Conservation (phyloP, 2,113 vertebrate genomes). For the Egretta garzetta region DNA sequence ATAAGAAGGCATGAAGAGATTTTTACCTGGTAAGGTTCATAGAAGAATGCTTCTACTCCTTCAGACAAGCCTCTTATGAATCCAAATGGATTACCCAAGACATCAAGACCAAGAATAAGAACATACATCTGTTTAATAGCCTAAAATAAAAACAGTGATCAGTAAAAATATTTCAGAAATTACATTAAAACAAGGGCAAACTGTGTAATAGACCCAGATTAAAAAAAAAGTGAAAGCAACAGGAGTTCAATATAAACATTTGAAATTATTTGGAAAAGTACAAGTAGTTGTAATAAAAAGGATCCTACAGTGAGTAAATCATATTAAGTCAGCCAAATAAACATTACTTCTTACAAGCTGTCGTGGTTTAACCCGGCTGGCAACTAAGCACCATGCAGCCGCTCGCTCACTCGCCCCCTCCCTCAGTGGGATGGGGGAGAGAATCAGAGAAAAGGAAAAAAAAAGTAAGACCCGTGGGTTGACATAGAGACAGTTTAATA, state of each 20-base stretch:
- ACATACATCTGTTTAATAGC: slow-evolving; percentile 98
- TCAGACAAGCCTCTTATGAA: slow-evolving; percentile 95
- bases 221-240: neutral
- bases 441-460: no score
- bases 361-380: no score
- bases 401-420: no score
- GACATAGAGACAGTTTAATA: no score
- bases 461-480: no score
- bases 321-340: neutral
- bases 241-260: neutral
- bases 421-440: no score
- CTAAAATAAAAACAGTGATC: slow-evolving; percentile 69
- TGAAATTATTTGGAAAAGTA: neutral
- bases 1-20: neutral
- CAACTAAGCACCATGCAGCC: no score
- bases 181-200: neutral
- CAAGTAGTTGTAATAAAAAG: neutral
- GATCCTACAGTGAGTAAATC: neutral
- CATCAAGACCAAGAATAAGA: slow-evolving; percentile 95
- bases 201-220: neutral
- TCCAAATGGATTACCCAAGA: slow-evolving; percentile 97
- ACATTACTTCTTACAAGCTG: neutral
- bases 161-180: neutral
- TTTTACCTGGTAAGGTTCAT: slow-evolving; percentile 95
- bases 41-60: slow-evolving; percentile 97